Conservation (phyloP, 30 jellyfish, hydroid and myxozoan genomes). For the Chironex yamaguchii region DNA sequence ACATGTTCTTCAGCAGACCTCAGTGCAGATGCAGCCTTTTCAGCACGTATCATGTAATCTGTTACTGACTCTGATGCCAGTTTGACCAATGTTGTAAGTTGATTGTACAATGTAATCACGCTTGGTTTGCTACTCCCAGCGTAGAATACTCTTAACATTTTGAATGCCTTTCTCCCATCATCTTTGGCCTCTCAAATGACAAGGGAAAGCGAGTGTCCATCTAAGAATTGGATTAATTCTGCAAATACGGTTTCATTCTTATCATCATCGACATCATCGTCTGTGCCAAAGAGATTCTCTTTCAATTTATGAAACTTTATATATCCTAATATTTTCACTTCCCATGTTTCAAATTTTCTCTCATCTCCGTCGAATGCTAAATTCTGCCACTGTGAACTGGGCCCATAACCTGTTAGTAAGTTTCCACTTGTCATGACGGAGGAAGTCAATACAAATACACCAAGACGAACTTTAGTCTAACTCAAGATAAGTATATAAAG, state of each 20-base stretch:
- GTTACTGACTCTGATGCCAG: too few species aligned
- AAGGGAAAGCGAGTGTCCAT: slow-evolving; percentile 36
- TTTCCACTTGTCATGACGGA: slow-evolving; percentile 58
- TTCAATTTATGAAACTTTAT: slow-evolving; percentile 31
- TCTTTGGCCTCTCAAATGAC: slow-evolving; percentile 62
- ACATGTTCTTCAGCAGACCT: too few species aligned
- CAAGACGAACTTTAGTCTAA: too few species aligned
- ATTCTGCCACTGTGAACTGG: slow-evolving; percentile 76
- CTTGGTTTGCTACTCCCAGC: too few species aligned
- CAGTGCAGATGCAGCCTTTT: too few species aligned
- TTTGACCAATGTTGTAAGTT: too few species aligned
- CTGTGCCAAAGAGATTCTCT: slow-evolving; percentile 36
- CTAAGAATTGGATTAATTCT: slow-evolving; percentile 61
- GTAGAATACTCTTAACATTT: too few species aligned
- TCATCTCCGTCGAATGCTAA: slow-evolving; percentile 59
- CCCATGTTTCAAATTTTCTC: slow-evolving; percentile 70
- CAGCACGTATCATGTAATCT: too few species aligned
- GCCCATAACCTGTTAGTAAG: slow-evolving; percentile 80
- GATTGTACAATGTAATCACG: too few species aligned
- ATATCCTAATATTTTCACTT: slow-evolving; percentile 34
- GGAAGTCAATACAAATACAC: too few species aligned
- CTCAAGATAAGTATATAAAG: too few species aligned
- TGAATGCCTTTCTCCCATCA: slow-evolving; percentile 63
- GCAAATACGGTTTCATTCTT: slow-evolving; percentile 68
- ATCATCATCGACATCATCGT: too few species aligned